phyloP scores from a whole-genome alignment of 2,113 vertebrate species.

The Microcebus tavaratra region DNA sequence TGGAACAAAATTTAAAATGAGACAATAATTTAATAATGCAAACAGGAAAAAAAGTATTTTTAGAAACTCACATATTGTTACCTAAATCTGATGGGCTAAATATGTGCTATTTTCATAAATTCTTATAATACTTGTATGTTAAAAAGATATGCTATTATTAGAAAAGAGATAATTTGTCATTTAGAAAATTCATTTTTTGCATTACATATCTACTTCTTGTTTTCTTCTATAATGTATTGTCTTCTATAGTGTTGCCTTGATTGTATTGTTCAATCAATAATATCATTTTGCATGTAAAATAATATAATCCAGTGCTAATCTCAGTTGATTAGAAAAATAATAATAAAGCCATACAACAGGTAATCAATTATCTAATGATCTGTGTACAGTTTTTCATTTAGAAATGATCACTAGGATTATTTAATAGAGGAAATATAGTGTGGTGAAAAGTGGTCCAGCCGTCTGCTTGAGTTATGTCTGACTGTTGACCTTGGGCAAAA shows the following conservation, averaged over 20 bases:
- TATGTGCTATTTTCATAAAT: background rate
- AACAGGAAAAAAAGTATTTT: background rate
- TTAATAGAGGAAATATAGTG: background rate
- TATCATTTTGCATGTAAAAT: background rate
- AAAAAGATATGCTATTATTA: background rate
- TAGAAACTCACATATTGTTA: background rate
- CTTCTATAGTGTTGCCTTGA: background rate
- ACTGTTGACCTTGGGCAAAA: background rate
- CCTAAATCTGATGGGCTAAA: background rate
- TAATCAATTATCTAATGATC: background rate
- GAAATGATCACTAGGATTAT: background rate
- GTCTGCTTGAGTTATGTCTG: background rate
- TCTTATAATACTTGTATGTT: background rate
- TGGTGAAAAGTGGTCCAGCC: background rate
- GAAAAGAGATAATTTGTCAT: background rate
- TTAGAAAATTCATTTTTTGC: background rate
- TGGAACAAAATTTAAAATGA: background rate
- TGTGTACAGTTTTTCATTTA: background rate
- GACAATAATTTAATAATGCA: background rate
- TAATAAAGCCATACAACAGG: background rate
- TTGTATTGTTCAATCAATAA: background rate
- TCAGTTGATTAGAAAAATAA: slow-evolving; percentile 1
- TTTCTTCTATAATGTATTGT: background rate
- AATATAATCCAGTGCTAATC: background rate
- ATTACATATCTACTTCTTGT: background rate